Evolutionary conservation across 2,113 vertebrate species (phyloP).

Genomic region (Rhagologus leucostigma): DNA sequence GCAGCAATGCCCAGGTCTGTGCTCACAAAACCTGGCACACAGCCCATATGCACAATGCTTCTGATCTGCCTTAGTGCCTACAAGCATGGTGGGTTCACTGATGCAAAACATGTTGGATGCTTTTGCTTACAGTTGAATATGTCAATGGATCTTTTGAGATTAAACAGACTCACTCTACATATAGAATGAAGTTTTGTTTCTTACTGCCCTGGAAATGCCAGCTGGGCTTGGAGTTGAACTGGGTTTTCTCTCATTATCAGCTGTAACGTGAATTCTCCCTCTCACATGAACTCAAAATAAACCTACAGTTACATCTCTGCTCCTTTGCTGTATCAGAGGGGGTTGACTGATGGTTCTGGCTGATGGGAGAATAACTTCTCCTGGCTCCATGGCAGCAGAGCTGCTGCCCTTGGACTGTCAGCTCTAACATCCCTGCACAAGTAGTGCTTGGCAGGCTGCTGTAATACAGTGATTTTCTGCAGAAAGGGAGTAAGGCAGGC

Average conservation of each 20-base stretch:
- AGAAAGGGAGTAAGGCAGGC: neutral
- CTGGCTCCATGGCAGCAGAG: neutral
- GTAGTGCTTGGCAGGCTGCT: neutral
- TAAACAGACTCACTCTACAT: neutral
- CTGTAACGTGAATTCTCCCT: neutral
- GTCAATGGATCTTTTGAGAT: neutral
- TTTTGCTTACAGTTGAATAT: neutral
- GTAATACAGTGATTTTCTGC: neutral
- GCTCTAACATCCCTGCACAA: neutral
- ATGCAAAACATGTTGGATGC: neutral
- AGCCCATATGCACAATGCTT: neutral
- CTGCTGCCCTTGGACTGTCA: rapidly evolving
- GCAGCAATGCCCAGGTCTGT: neutral
- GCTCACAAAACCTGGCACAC: neutral
- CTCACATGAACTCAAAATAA: neutral
- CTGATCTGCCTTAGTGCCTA: neutral
- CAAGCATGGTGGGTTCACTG: neutral
- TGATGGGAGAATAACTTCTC: neutral
- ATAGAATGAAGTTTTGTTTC: neutral
- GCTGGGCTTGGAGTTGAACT: neutral
- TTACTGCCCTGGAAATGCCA: neutral
- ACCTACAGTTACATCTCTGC: neutral
- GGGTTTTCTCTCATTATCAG: neutral
- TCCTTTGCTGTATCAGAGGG: neutral
- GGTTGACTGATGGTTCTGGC: neutral